phyloP scores from a whole-genome alignment of 2,797 vertebrate species.

The Lagodon rhomboides region DNA sequence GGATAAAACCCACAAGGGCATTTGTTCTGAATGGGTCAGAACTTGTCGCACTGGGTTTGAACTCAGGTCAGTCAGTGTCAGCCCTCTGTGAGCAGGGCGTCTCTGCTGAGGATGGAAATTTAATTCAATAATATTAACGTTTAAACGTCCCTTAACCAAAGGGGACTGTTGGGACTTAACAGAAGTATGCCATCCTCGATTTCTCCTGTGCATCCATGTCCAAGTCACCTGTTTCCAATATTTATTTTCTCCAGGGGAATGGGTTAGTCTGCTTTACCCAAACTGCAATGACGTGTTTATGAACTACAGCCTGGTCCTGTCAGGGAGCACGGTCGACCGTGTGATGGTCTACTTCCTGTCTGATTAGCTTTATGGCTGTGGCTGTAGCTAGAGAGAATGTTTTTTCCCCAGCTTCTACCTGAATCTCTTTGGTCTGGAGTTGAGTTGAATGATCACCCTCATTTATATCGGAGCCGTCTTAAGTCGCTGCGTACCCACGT shows the following conservation, averaged over 20 bases:
- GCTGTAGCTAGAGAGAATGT: neutral
- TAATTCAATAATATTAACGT: conserved; percentile 13
- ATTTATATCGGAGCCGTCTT: neutral
- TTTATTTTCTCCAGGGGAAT: neutral
- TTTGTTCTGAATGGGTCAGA: conserved; percentile 9
- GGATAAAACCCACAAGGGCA: neutral
- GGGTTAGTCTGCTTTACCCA: neutral
- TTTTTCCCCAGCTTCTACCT: neutral
- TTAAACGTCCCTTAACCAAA: conserved; percentile 12
- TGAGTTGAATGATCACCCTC: neutral
- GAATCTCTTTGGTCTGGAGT: neutral
- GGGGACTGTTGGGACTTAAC: too few species aligned
- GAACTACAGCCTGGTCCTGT: neutral
- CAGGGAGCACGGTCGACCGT: neutral
- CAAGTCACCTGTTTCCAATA: neutral
- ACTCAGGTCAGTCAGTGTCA: neutral
- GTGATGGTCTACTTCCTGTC: neutral
- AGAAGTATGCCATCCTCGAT: too few species aligned
- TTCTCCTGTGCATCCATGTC: neutral
- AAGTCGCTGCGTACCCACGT: neutral
- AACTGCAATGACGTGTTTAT: neutral
- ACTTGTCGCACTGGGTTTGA: conserved; percentile 5
- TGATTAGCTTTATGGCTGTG: neutral
- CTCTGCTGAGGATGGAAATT: conserved; percentile 21
- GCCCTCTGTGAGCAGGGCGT: neutral